Conservation (phyloP, 2,888 invertebrate genomes). For the Cantharis rufa region DNA sequence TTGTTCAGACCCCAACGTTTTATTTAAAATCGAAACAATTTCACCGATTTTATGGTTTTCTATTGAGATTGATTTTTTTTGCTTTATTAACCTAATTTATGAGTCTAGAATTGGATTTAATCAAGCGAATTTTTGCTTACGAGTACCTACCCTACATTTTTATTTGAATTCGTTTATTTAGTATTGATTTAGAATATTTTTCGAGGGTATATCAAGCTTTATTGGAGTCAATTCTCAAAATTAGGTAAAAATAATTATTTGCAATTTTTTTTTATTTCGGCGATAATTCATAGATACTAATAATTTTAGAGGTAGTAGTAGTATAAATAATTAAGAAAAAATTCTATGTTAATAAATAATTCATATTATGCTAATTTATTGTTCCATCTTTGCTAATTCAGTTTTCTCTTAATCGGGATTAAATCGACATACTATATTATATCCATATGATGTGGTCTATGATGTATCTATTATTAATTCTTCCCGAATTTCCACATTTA, state of each 20-base stretch:
- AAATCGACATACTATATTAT: no score
- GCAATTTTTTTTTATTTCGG: no score
- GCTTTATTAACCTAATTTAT: constrained; percentile 4
- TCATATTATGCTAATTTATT: no score
- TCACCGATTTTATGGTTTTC: constrained; percentile 14
- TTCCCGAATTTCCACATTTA: no score
- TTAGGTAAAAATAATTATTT: not conserved
- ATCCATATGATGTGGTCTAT: no score
- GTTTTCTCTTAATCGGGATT: no score
- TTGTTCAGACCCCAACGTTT: constrained; percentile 7
- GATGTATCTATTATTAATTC: no score
- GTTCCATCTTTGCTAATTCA: no score
- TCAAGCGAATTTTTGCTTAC: not conserved
- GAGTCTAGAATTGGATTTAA: not conserved
- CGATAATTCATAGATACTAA: no score
- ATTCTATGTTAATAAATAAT: no score
- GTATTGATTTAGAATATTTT: not conserved
- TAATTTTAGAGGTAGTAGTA: no score
- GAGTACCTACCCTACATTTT: not conserved
- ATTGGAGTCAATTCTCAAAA: not conserved
- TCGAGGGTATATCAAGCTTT: not conserved
- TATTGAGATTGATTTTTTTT: constrained; percentile 11
- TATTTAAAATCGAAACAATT: constrained; percentile 9
- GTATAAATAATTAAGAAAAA: no score
- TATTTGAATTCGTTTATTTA: not conserved